Evolutionary conservation across 1,140 invertebrate species (phyloP).

Genomic region (Caenorhabditis briggsae): DNA sequence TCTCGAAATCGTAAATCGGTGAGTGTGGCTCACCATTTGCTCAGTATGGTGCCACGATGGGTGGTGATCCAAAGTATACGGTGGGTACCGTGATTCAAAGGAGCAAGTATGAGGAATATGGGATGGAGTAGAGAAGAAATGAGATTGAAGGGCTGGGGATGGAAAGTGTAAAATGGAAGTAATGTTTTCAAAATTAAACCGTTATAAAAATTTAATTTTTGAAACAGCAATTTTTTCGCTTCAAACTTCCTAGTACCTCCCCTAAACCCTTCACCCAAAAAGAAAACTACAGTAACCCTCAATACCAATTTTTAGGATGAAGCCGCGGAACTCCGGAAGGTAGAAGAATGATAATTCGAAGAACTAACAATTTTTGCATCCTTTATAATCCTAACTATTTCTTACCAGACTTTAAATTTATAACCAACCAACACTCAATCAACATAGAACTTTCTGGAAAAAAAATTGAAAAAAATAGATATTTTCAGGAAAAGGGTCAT

Average conservation of each 20-base stretch:
- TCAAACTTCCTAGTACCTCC: too few species aligned
- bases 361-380: not conserved
- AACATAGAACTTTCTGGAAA: not conserved
- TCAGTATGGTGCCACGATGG: conserved; percentile 72
- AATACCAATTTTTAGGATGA: conserved; percentile 11
- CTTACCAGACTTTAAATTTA: not conserved
- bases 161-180: too few species aligned
- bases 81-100: not conserved
- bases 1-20: conserved; percentile 76
- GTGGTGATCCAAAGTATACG: conserved; percentile 41
- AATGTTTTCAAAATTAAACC: too few species aligned
- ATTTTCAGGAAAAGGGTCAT: conserved; percentile 76
- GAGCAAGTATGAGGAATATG: too few species aligned
- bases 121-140: too few species aligned
- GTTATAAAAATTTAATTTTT: too few species aligned
- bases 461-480: not conserved
- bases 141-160: too few species aligned
- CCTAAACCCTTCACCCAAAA: too few species aligned
- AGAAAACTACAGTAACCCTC: not conserved
- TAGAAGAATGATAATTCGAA: not conserved
- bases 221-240: too few species aligned
- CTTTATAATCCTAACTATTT: not conserved
- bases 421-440: conserved; percentile 24
- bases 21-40: conserved; percentile 77
- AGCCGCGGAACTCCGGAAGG: conserved; percentile 11